Conservation (phyloP, 2,113 vertebrate species). For the Dermatemys mawii region DNA sequence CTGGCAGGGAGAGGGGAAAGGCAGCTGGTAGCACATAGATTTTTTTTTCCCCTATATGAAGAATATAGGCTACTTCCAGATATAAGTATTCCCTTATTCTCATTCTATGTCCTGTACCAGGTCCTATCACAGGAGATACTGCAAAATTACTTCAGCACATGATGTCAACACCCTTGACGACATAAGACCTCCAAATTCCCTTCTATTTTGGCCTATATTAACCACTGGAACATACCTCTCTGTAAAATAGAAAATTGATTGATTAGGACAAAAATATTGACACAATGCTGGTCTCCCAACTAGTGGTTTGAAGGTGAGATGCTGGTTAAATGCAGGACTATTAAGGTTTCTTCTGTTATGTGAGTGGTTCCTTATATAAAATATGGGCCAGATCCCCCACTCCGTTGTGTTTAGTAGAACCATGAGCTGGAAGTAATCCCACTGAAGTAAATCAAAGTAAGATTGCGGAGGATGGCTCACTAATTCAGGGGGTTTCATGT, state of each 20-base stretch:
- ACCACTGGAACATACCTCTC: neutral
- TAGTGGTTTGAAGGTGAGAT: neutral
- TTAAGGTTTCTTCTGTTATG: neutral
- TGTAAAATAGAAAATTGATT: neutral
- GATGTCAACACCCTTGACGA: neutral
- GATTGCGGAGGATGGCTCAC: neutral
- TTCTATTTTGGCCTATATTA: constrained; percentile 1
- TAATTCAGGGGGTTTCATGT: neutral
- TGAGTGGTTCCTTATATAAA: neutral
- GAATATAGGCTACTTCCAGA: neutral
- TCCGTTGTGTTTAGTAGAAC: neutral
- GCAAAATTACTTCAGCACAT: neutral
- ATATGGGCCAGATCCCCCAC: neutral
- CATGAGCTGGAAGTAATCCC: no score
- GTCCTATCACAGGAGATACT: neutral
- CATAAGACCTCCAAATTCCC: neutral
- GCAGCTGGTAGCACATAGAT: neutral
- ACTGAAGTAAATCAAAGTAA: neutral
- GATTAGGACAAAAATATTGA: neutral
- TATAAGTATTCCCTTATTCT: neutral
- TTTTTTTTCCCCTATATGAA: rapidly evolving
- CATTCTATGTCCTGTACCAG: rapidly evolving
- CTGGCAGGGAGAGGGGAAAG: neutral
- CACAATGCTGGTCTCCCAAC: neutral
- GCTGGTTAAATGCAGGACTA: neutral